Conservation (phyloP, 1,140 invertebrate genomes). For the Eueides isabella region DNA sequence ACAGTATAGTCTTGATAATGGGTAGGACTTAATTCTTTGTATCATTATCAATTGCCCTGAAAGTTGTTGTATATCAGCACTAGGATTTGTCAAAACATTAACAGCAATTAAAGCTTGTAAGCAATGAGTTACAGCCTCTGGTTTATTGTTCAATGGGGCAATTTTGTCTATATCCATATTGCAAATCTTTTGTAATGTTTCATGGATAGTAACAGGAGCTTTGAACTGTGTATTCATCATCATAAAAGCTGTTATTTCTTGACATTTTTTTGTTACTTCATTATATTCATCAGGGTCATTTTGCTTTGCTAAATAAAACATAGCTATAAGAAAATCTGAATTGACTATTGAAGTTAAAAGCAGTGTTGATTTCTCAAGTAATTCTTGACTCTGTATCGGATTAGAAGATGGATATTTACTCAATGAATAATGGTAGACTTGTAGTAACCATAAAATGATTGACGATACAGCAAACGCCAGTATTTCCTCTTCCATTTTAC, state of each 20-base stretch:
- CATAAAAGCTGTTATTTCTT: slow-evolving; percentile 86
- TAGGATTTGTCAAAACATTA: slow-evolving; percentile 88
- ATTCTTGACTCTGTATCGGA: slow-evolving; percentile 82
- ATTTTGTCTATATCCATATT: slow-evolving; percentile 85
- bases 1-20: slow-evolving; percentile 89
- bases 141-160: slow-evolving; percentile 81
- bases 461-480: slow-evolving; percentile 89
- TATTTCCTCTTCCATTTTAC: slow-evolving; percentile 91
- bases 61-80: slow-evolving; percentile 89
- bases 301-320: slow-evolving; percentile 91
- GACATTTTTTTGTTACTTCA: slow-evolving; percentile 88
- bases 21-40: slow-evolving; percentile 90
- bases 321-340: slow-evolving; percentile 90
- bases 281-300: slow-evolving; percentile 87
- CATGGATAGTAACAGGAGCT: slow-evolving; percentile 82
- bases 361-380: slow-evolving; percentile 87
- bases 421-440: slow-evolving; percentile 87
- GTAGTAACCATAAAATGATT: slow-evolving; percentile 91
- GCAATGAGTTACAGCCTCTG: slow-evolving; percentile 88
- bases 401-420: slow-evolving; percentile 77
- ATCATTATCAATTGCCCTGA: slow-evolving; percentile 92
- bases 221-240: slow-evolving; percentile 84
- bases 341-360: slow-evolving; percentile 88
- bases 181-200: slow-evolving; percentile 84
- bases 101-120: slow-evolving; percentile 89